Evolutionary conservation across 2,113 vertebrate genomes (phyloP), one percentile per base, ranked within the genome.

Genomic region (Prionailurus bengalensis): DNA sequence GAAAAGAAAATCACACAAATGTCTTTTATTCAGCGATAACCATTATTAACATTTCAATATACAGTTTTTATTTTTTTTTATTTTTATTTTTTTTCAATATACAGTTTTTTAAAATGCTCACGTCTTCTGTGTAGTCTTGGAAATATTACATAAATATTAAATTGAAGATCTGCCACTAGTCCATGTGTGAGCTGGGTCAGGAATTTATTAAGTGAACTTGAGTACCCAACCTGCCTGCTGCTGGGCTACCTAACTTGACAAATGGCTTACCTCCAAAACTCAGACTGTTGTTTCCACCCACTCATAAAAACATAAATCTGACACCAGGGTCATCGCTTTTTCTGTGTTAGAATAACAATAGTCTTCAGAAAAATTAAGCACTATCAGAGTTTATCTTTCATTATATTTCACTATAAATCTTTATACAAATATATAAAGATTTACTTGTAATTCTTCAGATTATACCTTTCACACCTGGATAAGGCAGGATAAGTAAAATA

Each of bases 321-420:
- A 86, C 48, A 68, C 76, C 14, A 91, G 21, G 27, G 9, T 65
- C 61, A 48, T n/a, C 3, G 12, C 65, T 87, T 95, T 95, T 80
- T 33, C 53, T 31, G 3, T 89, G 31, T 82, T 74, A 92, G 87
- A 94, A 91, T 85, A 95, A 78, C 68, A 51, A 73, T 91, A 85
- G 71, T 45, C 53, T 97, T 91, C 58, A 45, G 55, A 45, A 85
- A 95, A 95, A 65, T 42, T 71, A 82, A 97, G 58, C 45, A 16
- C 31, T 16, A 6, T 74, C 29, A 33, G 33, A 93, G n/a, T 83
- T 94, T 73, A 29, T 63, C 29, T 94, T 92, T 94, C 45, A 68
- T 61, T 82, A 81, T 81, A 78, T 93, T 93, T 94, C 42, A 74
- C 55, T 83, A 86, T 79, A 74, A 89, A 86, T 90, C n/a, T 51